Conservation (phyloP, 2,113 vertebrate species). For the Epinephelus lanceolatus region DNA sequence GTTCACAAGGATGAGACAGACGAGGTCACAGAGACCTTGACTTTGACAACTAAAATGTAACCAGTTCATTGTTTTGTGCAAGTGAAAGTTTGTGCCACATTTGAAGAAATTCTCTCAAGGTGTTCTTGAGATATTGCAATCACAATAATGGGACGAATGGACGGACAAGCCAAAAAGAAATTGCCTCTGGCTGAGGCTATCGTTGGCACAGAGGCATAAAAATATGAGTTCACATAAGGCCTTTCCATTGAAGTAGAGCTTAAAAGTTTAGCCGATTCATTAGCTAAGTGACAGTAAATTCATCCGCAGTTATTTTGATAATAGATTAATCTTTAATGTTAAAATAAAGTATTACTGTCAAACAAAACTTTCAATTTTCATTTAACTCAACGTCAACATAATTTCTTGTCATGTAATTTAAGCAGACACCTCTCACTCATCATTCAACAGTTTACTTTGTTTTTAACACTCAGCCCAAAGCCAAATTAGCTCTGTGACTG, state of each 20-base stretch:
- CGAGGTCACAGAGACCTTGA: no score
- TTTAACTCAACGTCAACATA: background rate
- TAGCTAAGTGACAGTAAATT: background rate
- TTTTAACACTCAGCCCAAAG: background rate
- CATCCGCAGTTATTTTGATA: no score
- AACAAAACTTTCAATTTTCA: background rate
- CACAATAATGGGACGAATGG: no score
- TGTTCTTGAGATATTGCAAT: no score
- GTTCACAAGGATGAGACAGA: no score
- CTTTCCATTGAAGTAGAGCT: background rate
- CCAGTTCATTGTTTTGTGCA: no score
- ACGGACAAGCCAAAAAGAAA: no score
- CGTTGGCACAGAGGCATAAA: background rate
- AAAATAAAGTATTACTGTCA: background rate
- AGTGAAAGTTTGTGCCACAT: no score
- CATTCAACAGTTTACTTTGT: background rate
- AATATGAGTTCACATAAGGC: background rate
- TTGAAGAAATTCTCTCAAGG: no score
- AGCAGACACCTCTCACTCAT: background rate
- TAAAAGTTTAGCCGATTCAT: background rate
- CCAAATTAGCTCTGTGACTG: background rate
- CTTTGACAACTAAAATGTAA: no score
- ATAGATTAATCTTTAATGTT: background rate
- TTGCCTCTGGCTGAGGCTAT: no score
- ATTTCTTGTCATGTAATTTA: background rate